phyloP scores from a whole-genome alignment of 2,797 vertebrate genomes.

The Rhinichthys osculus region DNA sequence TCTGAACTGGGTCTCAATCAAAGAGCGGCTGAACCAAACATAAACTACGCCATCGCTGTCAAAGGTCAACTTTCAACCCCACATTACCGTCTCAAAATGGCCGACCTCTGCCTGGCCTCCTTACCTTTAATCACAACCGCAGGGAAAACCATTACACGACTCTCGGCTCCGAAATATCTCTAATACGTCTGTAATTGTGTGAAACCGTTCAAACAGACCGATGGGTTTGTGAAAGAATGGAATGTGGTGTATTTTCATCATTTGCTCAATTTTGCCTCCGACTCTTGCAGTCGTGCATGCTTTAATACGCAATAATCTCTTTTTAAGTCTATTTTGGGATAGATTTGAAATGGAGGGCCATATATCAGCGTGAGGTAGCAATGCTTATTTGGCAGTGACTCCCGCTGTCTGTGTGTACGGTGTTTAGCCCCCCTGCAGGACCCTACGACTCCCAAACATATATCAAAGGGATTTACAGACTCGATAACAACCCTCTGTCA shows the following conservation, averaged over 20 bases:
- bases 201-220: conserved; percentile 33
- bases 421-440: conserved; percentile 50
- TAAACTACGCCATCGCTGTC: conserved; percentile 41
- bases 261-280: conserved; percentile 45
- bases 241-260: conserved; percentile 54
- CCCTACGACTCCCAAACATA: conserved; percentile 38
- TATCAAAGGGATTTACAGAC: conserved; percentile 57
- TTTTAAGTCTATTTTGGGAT: conserved; percentile 37
- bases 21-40: conserved; percentile 48
- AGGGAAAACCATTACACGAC: conserved; percentile 53
- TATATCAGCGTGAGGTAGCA: conserved; percentile 51
- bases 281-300: conserved; percentile 19
- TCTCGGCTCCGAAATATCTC: conserved; percentile 45
- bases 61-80: conserved; percentile 49
- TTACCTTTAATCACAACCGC: conserved; percentile 58
- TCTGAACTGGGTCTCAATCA: conserved; percentile 78
- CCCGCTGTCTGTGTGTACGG: conserved; percentile 21
- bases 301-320: conserved; percentile 37
- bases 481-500: conserved; percentile 59
- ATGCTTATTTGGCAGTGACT: conserved; percentile 51
- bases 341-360: conserved; percentile 37
- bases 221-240: conserved; percentile 51
- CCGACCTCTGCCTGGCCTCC: conserved; percentile 48
- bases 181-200: conserved; percentile 50
- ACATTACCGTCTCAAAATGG: conserved; percentile 48